Conservation (phyloP, 2,797 vertebrate species). For the Sebastes trivittatus region DNA sequence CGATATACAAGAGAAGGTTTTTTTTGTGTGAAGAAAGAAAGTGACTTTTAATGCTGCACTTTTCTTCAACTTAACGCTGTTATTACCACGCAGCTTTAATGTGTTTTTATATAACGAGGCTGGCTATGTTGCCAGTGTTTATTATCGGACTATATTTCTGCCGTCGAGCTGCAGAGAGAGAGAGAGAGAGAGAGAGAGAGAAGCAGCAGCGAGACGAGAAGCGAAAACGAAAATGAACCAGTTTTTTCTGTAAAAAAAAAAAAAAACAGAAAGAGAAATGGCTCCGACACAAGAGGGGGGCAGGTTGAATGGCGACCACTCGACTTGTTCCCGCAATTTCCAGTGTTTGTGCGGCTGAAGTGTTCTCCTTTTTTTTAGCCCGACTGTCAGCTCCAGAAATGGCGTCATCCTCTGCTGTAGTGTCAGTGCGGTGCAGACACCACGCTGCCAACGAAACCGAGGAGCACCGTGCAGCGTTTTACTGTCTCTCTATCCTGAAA, state of each 20-base stretch:
- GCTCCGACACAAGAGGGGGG: background rate
- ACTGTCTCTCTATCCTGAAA: background rate
- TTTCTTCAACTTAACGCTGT: conserved; percentile 35
- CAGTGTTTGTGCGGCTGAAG: conserved; percentile 35
- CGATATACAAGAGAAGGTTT: no score
- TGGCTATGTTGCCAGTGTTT: conserved; percentile 22
- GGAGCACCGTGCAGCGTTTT: conserved; percentile 8
- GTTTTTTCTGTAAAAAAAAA: conserved; percentile 10
- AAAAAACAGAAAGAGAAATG: conserved; percentile 3
- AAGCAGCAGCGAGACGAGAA: conserved; percentile 38
- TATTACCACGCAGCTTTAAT: background rate
- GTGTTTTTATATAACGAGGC: conserved; percentile 10
- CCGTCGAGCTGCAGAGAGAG: conserved; percentile 55
- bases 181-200: conserved; percentile 12
- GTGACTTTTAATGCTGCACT: conserved; percentile 59
- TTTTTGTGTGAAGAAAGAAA: conserved; percentile 43
- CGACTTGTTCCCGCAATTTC: conserved; percentile 14
- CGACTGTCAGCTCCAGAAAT: conserved; percentile 82
- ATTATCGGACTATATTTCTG: conserved; percentile 42
- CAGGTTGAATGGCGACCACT: conserved; percentile 51
- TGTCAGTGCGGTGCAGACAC: conserved; percentile 66
- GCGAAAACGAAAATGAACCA: conserved; percentile 33
- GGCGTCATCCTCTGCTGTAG: conserved; percentile 84
- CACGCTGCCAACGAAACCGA: conserved; percentile 44
- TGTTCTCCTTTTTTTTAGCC: conserved; percentile 59